Conservation (phyloP, 64 coral and sea anemone genomes). For the Actinia equina region DNA sequence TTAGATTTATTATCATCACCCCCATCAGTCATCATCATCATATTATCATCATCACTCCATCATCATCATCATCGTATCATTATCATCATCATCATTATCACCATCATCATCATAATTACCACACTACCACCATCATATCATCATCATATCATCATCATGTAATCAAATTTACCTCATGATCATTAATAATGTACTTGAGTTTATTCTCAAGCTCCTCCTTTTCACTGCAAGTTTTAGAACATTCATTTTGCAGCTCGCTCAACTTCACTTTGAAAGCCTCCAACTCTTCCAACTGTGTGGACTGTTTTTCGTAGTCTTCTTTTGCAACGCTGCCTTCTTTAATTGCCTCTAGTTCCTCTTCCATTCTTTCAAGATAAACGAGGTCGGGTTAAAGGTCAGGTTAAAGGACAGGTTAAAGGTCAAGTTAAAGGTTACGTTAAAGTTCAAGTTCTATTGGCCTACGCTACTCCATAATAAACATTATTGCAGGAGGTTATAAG, state of each 20-base stretch:
- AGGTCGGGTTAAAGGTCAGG: background rate
- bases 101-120: too few relatives aligned
- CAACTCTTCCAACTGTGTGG: background rate
- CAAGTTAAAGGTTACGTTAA: too few relatives aligned
- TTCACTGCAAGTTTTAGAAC: background rate
- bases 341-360: background rate
- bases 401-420: background rate
- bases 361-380: background rate
- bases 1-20: too few relatives aligned
- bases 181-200: background rate
- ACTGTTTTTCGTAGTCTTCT: background rate
- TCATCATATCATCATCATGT: too few relatives aligned
- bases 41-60: too few relatives aligned
- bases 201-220: conserved; percentile 3
- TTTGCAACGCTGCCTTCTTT: background rate
- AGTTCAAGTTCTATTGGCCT: too few relatives aligned
- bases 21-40: too few relatives aligned
- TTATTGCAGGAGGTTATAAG: too few relatives aligned
- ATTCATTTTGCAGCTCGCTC: background rate
- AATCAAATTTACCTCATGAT: background rate
- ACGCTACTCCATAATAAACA: too few relatives aligned
- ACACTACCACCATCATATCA: too few relatives aligned
- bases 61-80: too few relatives aligned
- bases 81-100: too few relatives aligned
- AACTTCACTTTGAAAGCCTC: background rate